These are phyloP conservation scores for Aplodontia rufa DNA, from an alignment of 2,113 vertebrate genomes.

Conservation along the genomic window DNA sequence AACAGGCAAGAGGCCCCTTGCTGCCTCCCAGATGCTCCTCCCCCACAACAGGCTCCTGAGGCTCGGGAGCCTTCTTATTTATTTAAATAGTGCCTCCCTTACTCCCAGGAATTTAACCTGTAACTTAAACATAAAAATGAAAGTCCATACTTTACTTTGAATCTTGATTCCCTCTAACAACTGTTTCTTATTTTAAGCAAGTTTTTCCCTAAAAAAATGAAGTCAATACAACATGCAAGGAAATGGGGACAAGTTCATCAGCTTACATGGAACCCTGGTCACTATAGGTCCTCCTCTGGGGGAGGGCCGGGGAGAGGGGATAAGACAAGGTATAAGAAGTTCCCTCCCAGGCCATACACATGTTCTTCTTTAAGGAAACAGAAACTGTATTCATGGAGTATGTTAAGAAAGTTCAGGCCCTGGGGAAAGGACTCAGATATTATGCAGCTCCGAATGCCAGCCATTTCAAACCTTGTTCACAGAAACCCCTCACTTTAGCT, in stretches of 20 bases:
- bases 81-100: background rate
- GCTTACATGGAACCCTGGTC: too few relatives aligned
- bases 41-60: too few relatives aligned
- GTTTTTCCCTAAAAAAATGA: background rate
- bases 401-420: background rate
- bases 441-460: background rate
- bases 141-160: background rate
- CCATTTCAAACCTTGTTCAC: background rate
- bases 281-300: background rate
- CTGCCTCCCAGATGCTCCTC: background rate
- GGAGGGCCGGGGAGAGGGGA: background rate
- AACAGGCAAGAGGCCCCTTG: background rate
- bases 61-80: background rate
- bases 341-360: background rate
- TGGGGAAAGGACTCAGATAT: background rate
- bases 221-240: background rate
- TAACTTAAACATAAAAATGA: slow-evolving; percentile 26
- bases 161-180: background rate
- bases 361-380: background rate
- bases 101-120: slow-evolving; percentile 3
- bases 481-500: background rate
- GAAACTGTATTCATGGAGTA: background rate
- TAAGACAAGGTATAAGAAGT: background rate
- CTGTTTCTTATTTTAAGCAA: slow-evolving; percentile 13
- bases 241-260: background rate